Base-by-base conservation (phyloP, 1,140 invertebrate species). In the Drosophila athabasca region DNA sequence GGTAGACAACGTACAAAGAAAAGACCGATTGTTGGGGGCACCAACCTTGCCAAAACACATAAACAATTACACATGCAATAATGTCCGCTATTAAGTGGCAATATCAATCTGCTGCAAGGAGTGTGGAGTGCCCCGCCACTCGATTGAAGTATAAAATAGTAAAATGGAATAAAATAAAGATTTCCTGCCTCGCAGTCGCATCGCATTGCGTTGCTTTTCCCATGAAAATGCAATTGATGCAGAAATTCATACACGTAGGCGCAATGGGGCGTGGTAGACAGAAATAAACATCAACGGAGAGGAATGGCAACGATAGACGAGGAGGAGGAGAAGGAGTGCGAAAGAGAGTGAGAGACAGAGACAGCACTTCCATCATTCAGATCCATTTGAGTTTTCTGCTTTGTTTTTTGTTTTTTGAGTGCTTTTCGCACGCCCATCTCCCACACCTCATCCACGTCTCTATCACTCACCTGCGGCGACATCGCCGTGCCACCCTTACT, bases 201-300 rank as follows among this genome's bases (percentile, higher is more conserved):
- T 35, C 31, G 9, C 31, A 35, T 9, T 35, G 31, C 31, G n/a
- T n/a, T 9, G 35, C 11, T 13, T 74, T 85, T 85, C 83, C 60
- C 78, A 72, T 62, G 82, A 82, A 85, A 82, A 72, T 69, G 83
- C 83, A 87, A 79, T 87, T 87, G 82, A 87, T 71, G 82, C 82
- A 67, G 51, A 75, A 67, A 76, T 67, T 60, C 67, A 55, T 62
- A 60, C 82, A 87, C 83, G 82, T 70, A 66, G 76, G 66, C 80
- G 71, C 62, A 72, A 84, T 73, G 72, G 77, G 60, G 80, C 77
- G 80, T 76, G 70, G 76, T 69, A 59, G 57, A 58, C 57, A 52
- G 43, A 62, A 59, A 66, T 59, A 49, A 65, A 57, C 59, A 50
- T 19, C 26, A 31, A 57, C 41, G 11, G 59, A 39, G 51, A 66